These are phyloP conservation scores for Iguana delicatissima DNA, from an alignment of 2,797 vertebrate species.

Conservation along the genomic window DNA sequence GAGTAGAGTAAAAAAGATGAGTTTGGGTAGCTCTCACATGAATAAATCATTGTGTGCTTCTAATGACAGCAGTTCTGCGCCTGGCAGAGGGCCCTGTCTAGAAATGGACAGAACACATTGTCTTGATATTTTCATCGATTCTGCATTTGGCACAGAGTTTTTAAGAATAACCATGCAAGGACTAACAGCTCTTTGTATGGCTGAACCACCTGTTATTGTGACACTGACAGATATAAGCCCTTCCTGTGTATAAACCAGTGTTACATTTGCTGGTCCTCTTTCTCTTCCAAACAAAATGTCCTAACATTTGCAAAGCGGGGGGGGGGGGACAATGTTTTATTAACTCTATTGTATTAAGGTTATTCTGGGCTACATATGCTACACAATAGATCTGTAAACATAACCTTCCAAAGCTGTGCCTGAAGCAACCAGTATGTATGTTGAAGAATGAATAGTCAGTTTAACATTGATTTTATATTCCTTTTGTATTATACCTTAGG, in stretches of 20 bases:
- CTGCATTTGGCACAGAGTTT: slow-evolving; percentile 11
- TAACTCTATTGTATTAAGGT: neutral
- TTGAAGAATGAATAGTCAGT: neutral
- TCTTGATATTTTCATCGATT: neutral
- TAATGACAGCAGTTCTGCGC: slow-evolving; percentile 7
- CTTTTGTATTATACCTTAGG: neutral
- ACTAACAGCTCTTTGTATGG: slow-evolving; percentile 5
- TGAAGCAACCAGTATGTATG: neutral
- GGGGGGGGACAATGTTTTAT: neutral
- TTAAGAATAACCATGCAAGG: neutral
- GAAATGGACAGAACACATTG: neutral
- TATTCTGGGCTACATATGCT: neutral
- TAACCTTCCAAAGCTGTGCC: neutral
- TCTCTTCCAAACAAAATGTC: neutral
- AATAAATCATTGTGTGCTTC: slow-evolving; percentile 35
- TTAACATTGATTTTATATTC: neutral
- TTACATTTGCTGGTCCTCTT: neutral
- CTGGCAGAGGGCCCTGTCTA: neutral
- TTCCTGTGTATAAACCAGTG: neutral
- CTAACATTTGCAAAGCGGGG: neutral
- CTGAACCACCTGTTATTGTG: slow-evolving; percentile 26
- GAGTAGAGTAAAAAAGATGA: neutral
- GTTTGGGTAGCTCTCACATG: neutral
- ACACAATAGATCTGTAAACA: neutral
- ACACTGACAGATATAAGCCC: neutral